These are phyloP conservation scores for Porites evermanni DNA, from an alignment of 92 coral and sea anemone genomes.

Conservation along the genomic window DNA sequence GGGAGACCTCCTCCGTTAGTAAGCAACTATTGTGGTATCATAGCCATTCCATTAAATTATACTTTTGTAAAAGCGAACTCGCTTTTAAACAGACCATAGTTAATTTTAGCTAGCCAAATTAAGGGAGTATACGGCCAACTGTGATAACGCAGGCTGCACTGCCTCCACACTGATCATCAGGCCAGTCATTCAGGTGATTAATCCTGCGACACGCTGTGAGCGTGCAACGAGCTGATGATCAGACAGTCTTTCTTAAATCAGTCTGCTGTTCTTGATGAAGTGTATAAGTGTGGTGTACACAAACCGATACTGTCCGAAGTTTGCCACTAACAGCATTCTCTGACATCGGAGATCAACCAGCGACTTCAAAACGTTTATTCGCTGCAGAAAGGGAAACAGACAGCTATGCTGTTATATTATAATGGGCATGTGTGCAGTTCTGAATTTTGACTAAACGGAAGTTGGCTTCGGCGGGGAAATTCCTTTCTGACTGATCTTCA, in stretches of 20 bases:
- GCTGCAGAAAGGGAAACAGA: constrained; percentile 62
- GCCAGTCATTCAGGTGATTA: not conserved
- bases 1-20: not conserved
- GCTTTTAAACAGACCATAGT: not conserved
- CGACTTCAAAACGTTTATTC: constrained; percentile 83
- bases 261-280: constrained; percentile 91
- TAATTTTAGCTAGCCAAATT: not conserved
- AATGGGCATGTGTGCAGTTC: too few species aligned
- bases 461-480: too few species aligned
- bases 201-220: not conserved
- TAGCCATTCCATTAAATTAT: not conserved
- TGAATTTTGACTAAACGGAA: too few species aligned
- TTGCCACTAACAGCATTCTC: constrained; percentile 93
- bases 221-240: not conserved
- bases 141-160: not conserved
- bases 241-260: constrained; percentile 57
- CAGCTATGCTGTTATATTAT: not conserved
- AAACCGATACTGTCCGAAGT: constrained; percentile 96
- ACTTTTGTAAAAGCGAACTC: not conserved
- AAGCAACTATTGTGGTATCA: not conserved
- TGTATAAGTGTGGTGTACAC: constrained; percentile 90
- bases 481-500: too few species aligned
- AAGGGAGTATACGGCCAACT: not conserved
- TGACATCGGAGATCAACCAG: constrained; percentile 89
- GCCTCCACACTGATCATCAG: not conserved